Percentiles rank a stretch among this genome's conserved stretches.
phyloP scores from a whole-genome alignment of 2,888 invertebrate species.

The Sericinus montela region DNA sequence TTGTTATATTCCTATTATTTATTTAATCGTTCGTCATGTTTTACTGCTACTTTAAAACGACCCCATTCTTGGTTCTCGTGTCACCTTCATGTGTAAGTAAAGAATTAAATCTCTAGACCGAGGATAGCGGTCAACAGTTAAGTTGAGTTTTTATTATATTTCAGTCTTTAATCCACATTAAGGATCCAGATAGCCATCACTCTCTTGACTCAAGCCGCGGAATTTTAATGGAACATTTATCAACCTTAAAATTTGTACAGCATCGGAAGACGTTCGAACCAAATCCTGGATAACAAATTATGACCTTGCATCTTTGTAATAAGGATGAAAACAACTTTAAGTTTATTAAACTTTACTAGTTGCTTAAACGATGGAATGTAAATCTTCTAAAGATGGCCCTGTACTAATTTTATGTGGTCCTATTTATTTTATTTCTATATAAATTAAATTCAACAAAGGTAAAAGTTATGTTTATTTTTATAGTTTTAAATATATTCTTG shows the following conservation, averaged over 20 bases:
- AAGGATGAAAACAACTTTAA: slow-evolving; percentile 8
- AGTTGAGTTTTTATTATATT: slow-evolving; percentile 3
- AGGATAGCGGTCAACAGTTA: background rate
- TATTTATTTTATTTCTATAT: slow-evolving; percentile 1
- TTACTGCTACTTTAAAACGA: too few relatives aligned
- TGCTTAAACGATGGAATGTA: background rate
- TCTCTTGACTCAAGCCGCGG: slow-evolving; percentile 30
- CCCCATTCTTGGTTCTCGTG: background rate
- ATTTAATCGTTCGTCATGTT: too few relatives aligned
- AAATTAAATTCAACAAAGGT: background rate
- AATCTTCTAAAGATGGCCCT: slow-evolving; percentile 8
- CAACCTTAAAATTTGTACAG: slow-evolving; percentile 37
- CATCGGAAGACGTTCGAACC: slow-evolving; percentile 21
- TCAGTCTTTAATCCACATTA: slow-evolving; percentile 22
- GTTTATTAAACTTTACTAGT: background rate
- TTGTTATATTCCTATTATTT: too few relatives aligned
- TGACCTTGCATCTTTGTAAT: background rate
- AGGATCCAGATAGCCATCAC: slow-evolving; percentile 24
- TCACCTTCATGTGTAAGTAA: background rate
- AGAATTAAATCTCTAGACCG: background rate
- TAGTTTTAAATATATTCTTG: too few relatives aligned
- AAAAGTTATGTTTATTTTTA: too few relatives aligned
- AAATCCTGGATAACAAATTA: background rate
- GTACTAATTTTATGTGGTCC: background rate
- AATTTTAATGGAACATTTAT: slow-evolving; percentile 69